These are phyloP conservation scores for Apodemia zela DNA, from an alignment of 2,888 invertebrate genomes.

Conservation along the genomic window DNA sequence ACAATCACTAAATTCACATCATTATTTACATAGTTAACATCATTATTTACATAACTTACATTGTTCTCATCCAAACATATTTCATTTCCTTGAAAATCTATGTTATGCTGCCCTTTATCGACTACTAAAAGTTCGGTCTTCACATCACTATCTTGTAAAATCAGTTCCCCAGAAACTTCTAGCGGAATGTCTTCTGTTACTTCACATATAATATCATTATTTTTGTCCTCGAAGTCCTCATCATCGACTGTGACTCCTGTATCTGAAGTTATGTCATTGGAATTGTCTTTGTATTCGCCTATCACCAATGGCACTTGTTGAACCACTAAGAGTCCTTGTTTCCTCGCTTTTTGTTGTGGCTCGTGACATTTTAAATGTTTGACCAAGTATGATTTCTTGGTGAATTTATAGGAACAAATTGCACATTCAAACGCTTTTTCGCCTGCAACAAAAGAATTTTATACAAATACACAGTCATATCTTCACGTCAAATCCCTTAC, in stretches of 20 bases:
- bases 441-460: slow-evolving; percentile 42
- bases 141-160: slow-evolving; percentile 46
- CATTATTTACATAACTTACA: not conserved
- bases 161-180: slow-evolving; percentile 48
- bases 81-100: slow-evolving; percentile 33
- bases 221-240: slow-evolving; percentile 18
- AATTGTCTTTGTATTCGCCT: slow-evolving; percentile 19
- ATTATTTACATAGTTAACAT: slow-evolving; percentile 33
- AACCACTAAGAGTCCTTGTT: slow-evolving; percentile 35
- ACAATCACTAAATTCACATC: slow-evolving; percentile 54
- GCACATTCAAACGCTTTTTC: slow-evolving; percentile 66
- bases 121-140: slow-evolving; percentile 50
- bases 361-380: slow-evolving; percentile 56
- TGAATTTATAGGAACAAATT: slow-evolving; percentile 49
- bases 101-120: slow-evolving; percentile 38
- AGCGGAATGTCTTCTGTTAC: slow-evolving; percentile 43
- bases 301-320: slow-evolving; percentile 29
- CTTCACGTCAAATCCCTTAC: not conserved
- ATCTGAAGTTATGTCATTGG: not conserved
- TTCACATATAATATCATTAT: slow-evolving; percentile 28
- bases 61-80: slow-evolving; percentile 37
- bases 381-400: slow-evolving; percentile 54
- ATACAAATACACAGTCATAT: not conserved
- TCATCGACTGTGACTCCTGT: not conserved
- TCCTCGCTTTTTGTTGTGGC: slow-evolving; percentile 38